phyloP scores from a whole-genome alignment of 2,797 vertebrate genomes.

The Coccyzus lansbergi region DNA sequence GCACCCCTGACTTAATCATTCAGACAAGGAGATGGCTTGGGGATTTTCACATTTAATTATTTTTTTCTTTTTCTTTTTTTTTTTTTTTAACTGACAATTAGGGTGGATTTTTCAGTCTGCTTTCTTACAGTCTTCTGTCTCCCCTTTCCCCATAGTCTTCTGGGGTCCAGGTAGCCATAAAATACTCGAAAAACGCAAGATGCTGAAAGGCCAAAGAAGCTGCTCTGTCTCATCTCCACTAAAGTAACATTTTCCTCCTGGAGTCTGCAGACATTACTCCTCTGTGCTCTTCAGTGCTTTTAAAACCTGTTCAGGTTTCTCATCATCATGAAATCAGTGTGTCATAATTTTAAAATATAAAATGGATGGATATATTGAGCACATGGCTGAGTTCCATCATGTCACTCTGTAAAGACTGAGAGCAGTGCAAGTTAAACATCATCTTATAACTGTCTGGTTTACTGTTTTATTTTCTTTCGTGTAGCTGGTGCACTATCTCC shows the following conservation, averaged over 20 bases:
- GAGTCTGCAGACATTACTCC: neutral
- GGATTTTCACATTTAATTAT: conserved; percentile 18
- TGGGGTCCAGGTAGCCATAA: neutral
- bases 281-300: neutral
- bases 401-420: neutral
- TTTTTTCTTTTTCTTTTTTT: neutral
- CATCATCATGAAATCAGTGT: neutral
- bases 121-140: neutral
- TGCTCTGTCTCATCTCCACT: neutral
- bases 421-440: neutral
- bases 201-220: neutral
- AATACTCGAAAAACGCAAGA: neutral
- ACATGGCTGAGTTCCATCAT: neutral
- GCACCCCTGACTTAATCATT: conserved; percentile 7
- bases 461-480: neutral
- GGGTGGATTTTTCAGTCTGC: fast-evolving
- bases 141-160: neutral
- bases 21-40: conserved; percentile 3
- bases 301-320: conserved; percentile 5
- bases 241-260: neutral
- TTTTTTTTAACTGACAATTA: neutral
- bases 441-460: neutral
- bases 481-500: conserved; percentile 4
- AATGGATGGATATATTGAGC: neutral
- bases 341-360: neutral